Evolutionary conservation across 2,888 invertebrate species (phyloP), one percentile per base, ranked within the genome.

Genomic region (Phytoseiulus persimilis): DNA sequence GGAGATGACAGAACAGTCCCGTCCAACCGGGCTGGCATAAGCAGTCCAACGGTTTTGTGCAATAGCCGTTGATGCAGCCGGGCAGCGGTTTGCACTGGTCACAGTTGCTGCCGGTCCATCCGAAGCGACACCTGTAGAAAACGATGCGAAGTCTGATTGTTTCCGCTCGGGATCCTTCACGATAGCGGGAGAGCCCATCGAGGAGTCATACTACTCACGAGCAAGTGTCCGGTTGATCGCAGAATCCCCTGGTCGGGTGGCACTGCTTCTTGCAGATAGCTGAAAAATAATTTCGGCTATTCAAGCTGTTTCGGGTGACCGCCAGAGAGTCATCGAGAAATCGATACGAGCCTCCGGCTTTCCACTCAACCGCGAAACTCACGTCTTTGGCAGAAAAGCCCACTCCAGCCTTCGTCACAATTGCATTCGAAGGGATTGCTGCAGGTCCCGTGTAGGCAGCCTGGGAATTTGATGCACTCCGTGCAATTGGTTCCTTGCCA

Each of bases 11-110:
- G 91, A 93, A 93, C 87, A 93, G 92, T 90, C 98, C 98, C 23
- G 96, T 96, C 94, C 96, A 98, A n/a, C 98, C 98, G 2, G 96
- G 95, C 90, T 95, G 93, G 92, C 98, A 98, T 92, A 95, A 95
- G 93, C 98, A 98, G 93, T 98, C 96, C 83, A 97, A 94, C 3
- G 97, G 97, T 92, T 96, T 95, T 91, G 95, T 95, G 93, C 98
- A 98, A 92, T 95, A 96, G 18, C 98, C 98, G 92, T 97, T 96
- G 92, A 95, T 95, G 93, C 98, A 98, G 91, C 97, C 97, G 0
- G 98, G 97, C 92, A 97, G 94, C 1, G 96, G 95, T 92, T 96
- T 95, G 93, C 97, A 98, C 91, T 96, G 95, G 91, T 95, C 95
- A 93, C 98, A 98, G 23, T 95, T 95, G 84, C 95, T 94, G 0